Base-by-base conservation (phyloP, 2,888 invertebrate genomes). In the Agonopterix arenella region DNA sequence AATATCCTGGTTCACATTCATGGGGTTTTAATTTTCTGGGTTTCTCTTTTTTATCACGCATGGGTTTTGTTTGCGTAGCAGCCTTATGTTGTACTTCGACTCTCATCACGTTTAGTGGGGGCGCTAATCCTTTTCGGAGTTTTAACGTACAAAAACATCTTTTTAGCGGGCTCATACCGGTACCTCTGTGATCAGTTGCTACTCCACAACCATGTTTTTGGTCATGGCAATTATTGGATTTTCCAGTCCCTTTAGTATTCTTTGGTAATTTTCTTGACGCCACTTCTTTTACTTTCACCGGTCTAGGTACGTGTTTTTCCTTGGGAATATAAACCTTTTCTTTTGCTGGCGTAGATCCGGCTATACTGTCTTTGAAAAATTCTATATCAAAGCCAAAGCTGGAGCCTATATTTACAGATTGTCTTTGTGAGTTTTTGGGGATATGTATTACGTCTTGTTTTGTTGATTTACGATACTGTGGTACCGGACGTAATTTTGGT, bases 121-220 rank as follows among this genome's bases (percentile, higher is more conserved):
- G 28, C 7, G 28, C 28, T 28, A 28, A 4, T 5, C 52, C 36
- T 49, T 58, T 66, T 18, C 63, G 66, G 40, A 68, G 52, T 57
- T 67, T 66, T 8, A 65, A 53, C 8, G 68, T 66, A 58, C 74
- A 76, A 51, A 75, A 71, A 55, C 73, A 73, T 57, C 68, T 66
- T 56, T 66, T 71, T 40, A 78, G 40, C n/a, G 40, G 10, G 40
- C 10, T 4, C 40, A 40, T 40, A 40, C 40, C 40, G 9, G 40
- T n/a, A n/a, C 40, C 40, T 40, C 10, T 40, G 9, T 9, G n/a
- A n/a, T n/a, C 10, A n/a, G 40, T 40, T n/a, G 9, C 10, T n/a
- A 40, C 40, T n/a, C 9, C 40, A 40, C n/a, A 10, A 9, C 9
- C n/a, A n/a, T 40, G 40, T 40, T 9, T n/a, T 40, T 40, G 40